These are phyloP conservation scores for Girardia tigrina DNA, from an alignment of 2,888 invertebrate genomes.

Conservation along the genomic window DNA sequence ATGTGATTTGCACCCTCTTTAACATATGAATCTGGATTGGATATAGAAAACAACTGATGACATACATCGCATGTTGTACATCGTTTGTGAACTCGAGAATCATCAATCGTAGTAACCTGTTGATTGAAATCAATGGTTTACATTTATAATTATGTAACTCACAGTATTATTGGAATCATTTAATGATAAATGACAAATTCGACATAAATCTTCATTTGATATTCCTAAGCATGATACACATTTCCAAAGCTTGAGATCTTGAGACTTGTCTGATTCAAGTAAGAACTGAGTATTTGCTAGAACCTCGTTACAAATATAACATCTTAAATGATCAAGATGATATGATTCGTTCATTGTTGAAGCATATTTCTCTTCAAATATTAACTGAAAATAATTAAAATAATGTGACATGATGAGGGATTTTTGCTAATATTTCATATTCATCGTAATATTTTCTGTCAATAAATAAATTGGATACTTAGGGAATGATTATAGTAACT, in stretches of 20 bases:
- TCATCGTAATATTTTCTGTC: no score
- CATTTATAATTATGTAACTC: neutral
- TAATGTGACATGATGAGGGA: no score
- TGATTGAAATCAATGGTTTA: neutral
- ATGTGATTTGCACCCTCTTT: neutral
- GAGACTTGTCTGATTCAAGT: neutral
- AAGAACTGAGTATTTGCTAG: neutral
- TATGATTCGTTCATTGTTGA: neutral
- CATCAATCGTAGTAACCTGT: neutral
- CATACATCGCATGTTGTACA: neutral
- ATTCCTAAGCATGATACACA: neutral
- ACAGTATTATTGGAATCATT: neutral
- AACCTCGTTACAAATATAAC: neutral
- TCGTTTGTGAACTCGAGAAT: neutral
- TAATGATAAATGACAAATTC: neutral
- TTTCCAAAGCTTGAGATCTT: neutral
- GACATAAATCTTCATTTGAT: neutral
- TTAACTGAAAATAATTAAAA: neutral
- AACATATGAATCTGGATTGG: neutral
- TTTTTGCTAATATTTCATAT: no score
- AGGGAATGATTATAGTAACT: no score
- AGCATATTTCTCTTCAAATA: neutral
- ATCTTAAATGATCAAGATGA: neutral
- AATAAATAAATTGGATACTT: no score
- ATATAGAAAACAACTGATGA: neutral